Evolutionary conservation across 2,797 vertebrate species (phyloP).

Genomic region (Lithobates pipiens): DNA sequence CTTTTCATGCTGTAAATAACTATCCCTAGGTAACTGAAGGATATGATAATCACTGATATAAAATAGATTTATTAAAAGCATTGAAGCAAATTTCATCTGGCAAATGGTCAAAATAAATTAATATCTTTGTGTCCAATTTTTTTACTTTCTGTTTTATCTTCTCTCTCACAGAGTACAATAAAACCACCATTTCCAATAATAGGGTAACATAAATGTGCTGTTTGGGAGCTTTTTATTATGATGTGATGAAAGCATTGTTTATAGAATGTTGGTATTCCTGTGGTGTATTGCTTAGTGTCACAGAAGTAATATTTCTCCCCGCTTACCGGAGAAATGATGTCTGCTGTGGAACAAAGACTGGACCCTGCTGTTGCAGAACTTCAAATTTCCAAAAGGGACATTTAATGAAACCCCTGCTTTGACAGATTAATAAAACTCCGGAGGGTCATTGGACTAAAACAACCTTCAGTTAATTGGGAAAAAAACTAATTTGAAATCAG

Average conservation of each 20-base stretch:
- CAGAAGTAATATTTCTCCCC: conserved; percentile 32
- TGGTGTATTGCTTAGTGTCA: neutral
- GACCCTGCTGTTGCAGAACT: conserved; percentile 44
- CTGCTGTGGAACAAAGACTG: neutral
- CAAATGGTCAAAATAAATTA: conserved; percentile 47
- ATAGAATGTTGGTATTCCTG: conserved; percentile 27
- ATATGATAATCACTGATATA: conserved; percentile 57
- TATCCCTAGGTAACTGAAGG: conserved; percentile 43
- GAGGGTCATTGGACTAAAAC: conserved; percentile 37
- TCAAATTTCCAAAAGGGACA: conserved; percentile 53
- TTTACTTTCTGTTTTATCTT: conserved; percentile 13
- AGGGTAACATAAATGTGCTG: conserved; percentile 27
- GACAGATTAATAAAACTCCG: conserved; percentile 60
- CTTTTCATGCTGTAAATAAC: conserved; percentile 22
- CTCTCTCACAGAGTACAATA: conserved; percentile 37
- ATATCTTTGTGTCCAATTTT: neutral
- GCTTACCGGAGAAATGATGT: conserved; percentile 16
- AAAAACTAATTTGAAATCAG: neutral
- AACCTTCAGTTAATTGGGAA: conserved; percentile 4
- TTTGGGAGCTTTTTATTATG: conserved; percentile 31
- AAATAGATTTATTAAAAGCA: conserved; percentile 56
- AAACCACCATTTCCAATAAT: conserved; percentile 45
- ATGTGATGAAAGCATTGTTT: conserved; percentile 41
- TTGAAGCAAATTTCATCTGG: conserved; percentile 42
- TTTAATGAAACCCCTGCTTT: conserved; percentile 44